Conservation (phyloP, 2,113 vertebrate species). For the Philantomba maxwellii region DNA sequence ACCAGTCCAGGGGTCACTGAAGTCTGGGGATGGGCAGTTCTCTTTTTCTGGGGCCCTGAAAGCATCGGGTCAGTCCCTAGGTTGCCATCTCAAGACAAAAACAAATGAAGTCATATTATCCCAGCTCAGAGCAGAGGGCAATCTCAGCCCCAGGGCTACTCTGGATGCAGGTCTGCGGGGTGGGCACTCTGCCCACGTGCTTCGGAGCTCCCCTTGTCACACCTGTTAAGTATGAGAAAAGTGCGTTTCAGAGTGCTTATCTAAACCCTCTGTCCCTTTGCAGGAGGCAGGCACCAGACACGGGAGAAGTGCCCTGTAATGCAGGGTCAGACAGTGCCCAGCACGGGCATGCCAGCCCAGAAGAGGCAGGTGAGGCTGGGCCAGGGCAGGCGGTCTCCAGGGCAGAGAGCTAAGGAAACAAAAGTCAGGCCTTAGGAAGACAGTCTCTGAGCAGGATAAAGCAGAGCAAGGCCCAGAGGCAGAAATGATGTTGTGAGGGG, state of each 20-base stretch:
- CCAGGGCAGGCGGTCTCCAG: neutral
- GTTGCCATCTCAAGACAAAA: neutral
- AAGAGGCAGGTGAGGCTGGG: neutral
- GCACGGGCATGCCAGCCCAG: neutral
- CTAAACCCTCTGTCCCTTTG: neutral
- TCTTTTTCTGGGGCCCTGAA: neutral
- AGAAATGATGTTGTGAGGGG: neutral
- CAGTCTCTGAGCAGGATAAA: neutral
- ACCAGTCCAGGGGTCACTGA: neutral
- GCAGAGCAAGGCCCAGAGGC: neutral
- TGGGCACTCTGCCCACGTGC: neutral
- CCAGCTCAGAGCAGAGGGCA: neutral
- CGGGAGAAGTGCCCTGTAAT: rapidly evolving
- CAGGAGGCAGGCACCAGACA: neutral
- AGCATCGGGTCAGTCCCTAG: neutral
- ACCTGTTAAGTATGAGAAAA: neutral
- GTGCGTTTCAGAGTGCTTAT: neutral
- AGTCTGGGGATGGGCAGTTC: neutral
- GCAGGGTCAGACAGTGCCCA: neutral
- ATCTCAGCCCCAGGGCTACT: neutral
- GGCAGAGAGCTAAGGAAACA: neutral
- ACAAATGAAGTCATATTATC: neutral
- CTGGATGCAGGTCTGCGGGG: neutral
- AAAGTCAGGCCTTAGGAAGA: neutral
- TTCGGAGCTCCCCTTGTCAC: neutral